Percentiles rank a stretch among this genome's conserved stretches.
Conservation (phyloP, 2,888 invertebrate genomes). For the Acheta domesticus region DNA sequence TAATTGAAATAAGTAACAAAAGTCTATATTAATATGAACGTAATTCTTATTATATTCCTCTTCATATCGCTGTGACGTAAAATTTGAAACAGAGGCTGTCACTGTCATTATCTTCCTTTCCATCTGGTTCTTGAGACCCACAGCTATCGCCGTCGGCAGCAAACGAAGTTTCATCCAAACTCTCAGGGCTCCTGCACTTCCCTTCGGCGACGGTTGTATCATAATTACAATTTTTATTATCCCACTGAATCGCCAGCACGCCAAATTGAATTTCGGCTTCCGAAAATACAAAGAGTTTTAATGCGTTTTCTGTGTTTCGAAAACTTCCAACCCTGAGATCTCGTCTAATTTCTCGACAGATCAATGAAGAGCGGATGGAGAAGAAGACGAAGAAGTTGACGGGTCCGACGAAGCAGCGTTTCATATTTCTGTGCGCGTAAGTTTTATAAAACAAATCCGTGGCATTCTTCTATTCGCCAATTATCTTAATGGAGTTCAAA, state of each 20-base stretch:
- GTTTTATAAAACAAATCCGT: background rate
- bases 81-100: no score
- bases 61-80: no score
- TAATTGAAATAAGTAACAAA: no score
- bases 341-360: background rate
- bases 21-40: no score
- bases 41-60: no score
- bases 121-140: no score
- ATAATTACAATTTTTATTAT: slow-evolving; percentile 18
- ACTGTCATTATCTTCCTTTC: no score
- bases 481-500: background rate
- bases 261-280: slow-evolving; percentile 18
- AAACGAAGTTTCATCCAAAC: no score
- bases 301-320: background rate
- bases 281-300: slow-evolving; percentile 1
- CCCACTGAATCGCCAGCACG: slow-evolving; percentile 18
- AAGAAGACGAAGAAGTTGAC: background rate
- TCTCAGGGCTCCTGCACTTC: background rate
- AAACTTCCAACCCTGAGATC: background rate
- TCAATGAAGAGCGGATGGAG: background rate
- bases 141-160: no score
- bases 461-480: background rate
- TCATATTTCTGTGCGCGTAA: background rate
- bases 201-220: background rate
- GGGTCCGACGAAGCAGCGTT: background rate